phyloP scores from a whole-genome alignment of 1,140 invertebrate species.

The Drosophila burlai region DNA sequence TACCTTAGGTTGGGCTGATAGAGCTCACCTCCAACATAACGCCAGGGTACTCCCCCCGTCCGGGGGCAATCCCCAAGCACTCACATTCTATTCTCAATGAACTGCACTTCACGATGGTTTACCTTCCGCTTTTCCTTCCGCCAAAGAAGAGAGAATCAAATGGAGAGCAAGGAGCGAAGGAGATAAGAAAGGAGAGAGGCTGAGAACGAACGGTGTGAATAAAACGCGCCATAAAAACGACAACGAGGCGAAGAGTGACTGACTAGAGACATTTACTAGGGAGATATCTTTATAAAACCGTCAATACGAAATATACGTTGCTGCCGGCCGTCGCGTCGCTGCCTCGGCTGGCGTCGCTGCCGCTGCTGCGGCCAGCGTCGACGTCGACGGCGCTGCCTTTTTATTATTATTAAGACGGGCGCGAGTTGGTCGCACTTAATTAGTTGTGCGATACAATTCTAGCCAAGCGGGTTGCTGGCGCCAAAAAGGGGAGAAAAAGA shows the following conservation, averaged over 20 bases:
- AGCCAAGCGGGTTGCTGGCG: slow-evolving; percentile 73
- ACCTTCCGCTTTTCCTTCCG: slow-evolving; percentile 2
- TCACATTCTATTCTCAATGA: slow-evolving; percentile 5
- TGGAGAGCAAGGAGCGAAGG: neutral
- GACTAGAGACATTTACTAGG: slow-evolving; percentile 32
- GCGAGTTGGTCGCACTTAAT: slow-evolving; percentile 74
- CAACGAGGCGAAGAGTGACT: slow-evolving; percentile 32
- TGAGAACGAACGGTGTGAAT: neutral
- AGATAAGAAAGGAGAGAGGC: neutral
- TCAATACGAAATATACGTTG: slow-evolving; percentile 32
- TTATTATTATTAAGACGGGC: slow-evolving; percentile 79
- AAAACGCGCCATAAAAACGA: slow-evolving; percentile 20
- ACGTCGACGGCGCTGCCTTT: slow-evolving; percentile 37
- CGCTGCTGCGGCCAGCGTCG: slow-evolving; percentile 21
- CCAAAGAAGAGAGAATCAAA: too few relatives aligned
- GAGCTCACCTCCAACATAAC: neutral
- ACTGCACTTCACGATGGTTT: neutral
- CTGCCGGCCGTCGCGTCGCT: slow-evolving; percentile 1
- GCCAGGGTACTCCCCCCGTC: neutral
- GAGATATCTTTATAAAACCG: slow-evolving; percentile 68
- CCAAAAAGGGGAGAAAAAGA: slow-evolving; percentile 7
- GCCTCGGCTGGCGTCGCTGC: slow-evolving; percentile 4
- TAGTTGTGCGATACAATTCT: slow-evolving; percentile 83
- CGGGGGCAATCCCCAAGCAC: neutral
- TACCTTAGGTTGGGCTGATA: neutral